Base-by-base conservation (phyloP, 2,888 invertebrate species). In the Coelopa pilipes region DNA sequence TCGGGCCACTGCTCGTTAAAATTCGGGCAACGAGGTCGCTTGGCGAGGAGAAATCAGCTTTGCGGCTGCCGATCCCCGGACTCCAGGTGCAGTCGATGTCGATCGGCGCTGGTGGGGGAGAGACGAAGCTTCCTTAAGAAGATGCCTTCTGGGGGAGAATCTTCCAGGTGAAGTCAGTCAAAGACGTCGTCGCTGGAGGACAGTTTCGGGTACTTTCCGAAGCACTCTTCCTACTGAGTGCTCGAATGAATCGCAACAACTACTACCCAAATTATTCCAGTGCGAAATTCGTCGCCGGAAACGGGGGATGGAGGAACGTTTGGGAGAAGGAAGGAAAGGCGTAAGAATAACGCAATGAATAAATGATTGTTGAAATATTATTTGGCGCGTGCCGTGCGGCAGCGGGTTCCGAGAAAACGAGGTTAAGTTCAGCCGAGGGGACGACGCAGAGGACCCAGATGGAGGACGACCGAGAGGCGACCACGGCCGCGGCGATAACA, bases 311-410 rank as follows among this genome's bases (percentile, higher is more conserved):
- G 7, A 34, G 34, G 34, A 34, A 4, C 34, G 34, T 2, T 4
- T 34, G 34, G 7, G 34, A 34, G 34, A 7, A 34, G 34, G 4
- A 34, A 34, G 7, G 2, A 34, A 34, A 34, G 2, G 7, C 2
- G 7, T 34, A 34, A 34, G 7, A 4, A 34, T 34, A 57, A 59
- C 4, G 15, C 19, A 50, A 17, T 53, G 55, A 63, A 55, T 53
- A 50, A 50, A 62, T 63, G 34, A 34, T 34, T 34, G 34, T 34
- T 34, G 7, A 34, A 34, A 34, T n/a, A 34, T 34, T 34, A 34
- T 60, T 69, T 73, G 55, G 62, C 73, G 62, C 62, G 72, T 73
- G 72, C 72, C 50, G 17, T 19, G 15, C 5, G 19, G 46, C 46
- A 47, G 60, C 60, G 34, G 50, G 19, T 49, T 73, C 21, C 68